Percentiles rank a stretch among this genome's conserved stretches.
Evolutionary conservation across 2,113 vertebrate species (phyloP).

Genomic region (Calyptommatus sinebrachiatus): DNA sequence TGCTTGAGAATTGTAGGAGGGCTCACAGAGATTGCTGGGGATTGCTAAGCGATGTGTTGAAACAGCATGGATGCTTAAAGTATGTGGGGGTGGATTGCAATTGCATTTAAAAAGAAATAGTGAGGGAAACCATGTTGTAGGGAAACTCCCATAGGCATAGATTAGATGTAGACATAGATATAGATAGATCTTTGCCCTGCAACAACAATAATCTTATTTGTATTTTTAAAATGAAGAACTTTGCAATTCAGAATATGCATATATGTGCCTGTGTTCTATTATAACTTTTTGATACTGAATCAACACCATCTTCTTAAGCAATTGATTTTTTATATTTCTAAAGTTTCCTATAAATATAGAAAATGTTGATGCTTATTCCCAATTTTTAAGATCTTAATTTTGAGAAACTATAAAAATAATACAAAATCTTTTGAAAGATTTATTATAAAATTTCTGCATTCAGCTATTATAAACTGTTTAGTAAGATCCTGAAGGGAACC

Average conservation of each 20-base stretch:
- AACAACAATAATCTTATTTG: neutral
- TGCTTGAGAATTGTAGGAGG: no score
- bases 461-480: conserved; percentile 68
- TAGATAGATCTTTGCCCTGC: no score
- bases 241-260: neutral
- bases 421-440: conserved; percentile 65
- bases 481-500: conserved; percentile 74
- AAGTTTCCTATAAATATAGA: neutral
- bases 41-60: no score
- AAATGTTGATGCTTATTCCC: neutral
- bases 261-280: neutral
- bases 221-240: neutral
- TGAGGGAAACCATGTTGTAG: no score
- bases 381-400: neutral
- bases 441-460: conserved; percentile 61
- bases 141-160: no score
- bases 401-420: neutral
- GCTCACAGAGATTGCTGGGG: no score
- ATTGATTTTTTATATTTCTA: neutral
- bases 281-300: neutral
- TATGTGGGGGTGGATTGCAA: no score
- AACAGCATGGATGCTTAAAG: no score
- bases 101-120: no score
- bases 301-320: conserved; percentile 13
- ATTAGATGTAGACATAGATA: no score